phyloP scores from a whole-genome alignment of 2,113 vertebrate genomes.

The Galeopterus variegatus region DNA sequence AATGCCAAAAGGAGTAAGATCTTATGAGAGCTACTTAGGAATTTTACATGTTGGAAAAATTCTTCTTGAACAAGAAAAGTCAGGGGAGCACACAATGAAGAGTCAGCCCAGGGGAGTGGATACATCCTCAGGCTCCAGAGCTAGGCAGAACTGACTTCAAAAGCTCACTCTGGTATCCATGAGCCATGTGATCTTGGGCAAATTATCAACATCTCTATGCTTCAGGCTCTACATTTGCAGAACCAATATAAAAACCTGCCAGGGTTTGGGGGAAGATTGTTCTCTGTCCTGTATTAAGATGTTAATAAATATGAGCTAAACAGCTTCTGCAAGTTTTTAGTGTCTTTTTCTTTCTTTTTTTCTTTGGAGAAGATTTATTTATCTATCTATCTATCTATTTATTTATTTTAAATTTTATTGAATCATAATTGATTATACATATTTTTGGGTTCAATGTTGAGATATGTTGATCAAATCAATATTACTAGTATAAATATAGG shows the following conservation, averaged over 20 bases:
- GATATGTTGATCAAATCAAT: too few relatives aligned
- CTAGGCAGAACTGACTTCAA: not conserved
- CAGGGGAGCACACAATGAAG: accelerated
- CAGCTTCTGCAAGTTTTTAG: not conserved
- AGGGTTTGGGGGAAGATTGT: not conserved
- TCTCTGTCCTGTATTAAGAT: not conserved
- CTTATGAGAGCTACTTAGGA: not conserved
- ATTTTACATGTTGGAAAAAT: not conserved
- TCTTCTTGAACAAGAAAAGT: not conserved
- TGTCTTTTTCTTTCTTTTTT: not conserved
- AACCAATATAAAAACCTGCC: not conserved
- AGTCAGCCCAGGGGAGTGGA: not conserved
- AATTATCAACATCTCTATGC: not conserved
- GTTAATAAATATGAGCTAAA: constrained; percentile 41
- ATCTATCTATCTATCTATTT: too few relatives aligned
- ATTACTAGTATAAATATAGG: too few relatives aligned
- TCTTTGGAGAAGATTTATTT: too few relatives aligned
- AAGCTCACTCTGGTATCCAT: not conserved
- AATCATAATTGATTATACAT: too few relatives aligned
- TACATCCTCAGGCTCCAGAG: not conserved
- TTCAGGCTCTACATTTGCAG: not conserved
- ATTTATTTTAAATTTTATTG: too few relatives aligned
- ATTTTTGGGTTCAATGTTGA: too few relatives aligned
- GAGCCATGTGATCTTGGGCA: not conserved
- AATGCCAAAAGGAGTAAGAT: constrained; percentile 39